Base-by-base conservation (phyloP, 2,888 invertebrate species). In the Pheosia gnoma region DNA sequence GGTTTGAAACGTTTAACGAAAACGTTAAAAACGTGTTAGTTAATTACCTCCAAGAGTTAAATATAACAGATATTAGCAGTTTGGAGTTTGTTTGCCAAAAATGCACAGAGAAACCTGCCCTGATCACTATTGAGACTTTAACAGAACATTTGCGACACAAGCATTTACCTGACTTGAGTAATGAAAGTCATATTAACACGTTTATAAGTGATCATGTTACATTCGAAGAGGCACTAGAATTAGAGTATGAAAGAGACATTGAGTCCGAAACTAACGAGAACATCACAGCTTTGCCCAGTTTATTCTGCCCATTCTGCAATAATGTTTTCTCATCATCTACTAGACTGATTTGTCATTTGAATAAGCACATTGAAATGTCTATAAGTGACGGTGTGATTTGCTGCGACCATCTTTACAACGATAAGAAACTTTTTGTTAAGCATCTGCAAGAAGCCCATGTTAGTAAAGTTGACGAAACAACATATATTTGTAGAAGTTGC, bases 121-220 rank as follows among this genome's bases (percentile, higher is more conserved):
- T 81, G 6, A 60, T 63, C 10, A 79, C 75, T 5, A 51, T 79
- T 6, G 70, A 75, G 7, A 65, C 66, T 5, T 72, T 92, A 38
- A 70, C 77, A 0, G 67, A 79, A 10, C 93, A 92, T 69, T 64
- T 91, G 4, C 59, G 59, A 4, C 45, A 59, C 5, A 55, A 62
- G 0, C 92, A 90, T 65, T 13, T 52, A 4, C 5, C 58, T 1
- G 72, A 77, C n/a, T 56, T 74, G 0, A 51, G 51, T 3, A 62
- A 70, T n/a, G 53, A 55, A 25, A 61, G 67, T 36, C 58, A 60
- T 0, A 60, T 86, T 2, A 73, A 81, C 58, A 61, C 59, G 3
- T 91, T 90, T 57, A 81, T 93, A 39, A 83, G 78, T 58, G 75
- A 88, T 7, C 65, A 86, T 63, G 77, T 90, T 2, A 88, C 86